Conservation (phyloP, 2,113 vertebrate species). For the Atractosteus spatula region DNA sequence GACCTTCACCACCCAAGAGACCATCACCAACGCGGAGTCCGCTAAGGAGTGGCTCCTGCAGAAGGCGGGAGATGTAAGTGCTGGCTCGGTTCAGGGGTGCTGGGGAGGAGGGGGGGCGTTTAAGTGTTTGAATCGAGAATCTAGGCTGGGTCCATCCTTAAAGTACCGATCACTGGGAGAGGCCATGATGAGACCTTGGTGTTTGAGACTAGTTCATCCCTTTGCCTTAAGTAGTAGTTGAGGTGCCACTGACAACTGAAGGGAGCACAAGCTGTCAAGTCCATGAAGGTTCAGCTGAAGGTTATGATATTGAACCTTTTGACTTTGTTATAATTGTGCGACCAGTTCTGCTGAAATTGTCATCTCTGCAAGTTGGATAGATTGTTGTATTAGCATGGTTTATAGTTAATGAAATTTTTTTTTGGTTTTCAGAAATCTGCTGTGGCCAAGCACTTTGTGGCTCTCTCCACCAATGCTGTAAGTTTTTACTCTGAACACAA, state of each 20-base stretch:
- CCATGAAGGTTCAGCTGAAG: no score
- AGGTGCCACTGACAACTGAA: no score
- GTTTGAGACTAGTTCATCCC: no score
- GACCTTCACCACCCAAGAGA: constrained; percentile 98
- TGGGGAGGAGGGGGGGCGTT: no score
- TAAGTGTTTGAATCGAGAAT: not conserved
- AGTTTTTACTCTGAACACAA: constrained; percentile 50
- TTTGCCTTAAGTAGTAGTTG: no score
- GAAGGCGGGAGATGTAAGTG: constrained; percentile 83
- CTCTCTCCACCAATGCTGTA: constrained; percentile 94
- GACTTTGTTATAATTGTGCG: not conserved
- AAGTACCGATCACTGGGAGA: no score
- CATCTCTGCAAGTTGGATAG: not conserved
- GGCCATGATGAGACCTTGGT: no score
- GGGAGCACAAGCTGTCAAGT: no score
- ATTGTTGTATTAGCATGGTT: not conserved
- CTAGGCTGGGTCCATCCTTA: no score
- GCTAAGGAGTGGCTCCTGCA: constrained; percentile 91
- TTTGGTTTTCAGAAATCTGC: constrained; percentile 65
- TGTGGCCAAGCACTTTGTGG: constrained; percentile 95
- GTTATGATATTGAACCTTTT: no score
- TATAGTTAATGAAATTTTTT: not conserved
- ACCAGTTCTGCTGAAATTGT: not conserved
- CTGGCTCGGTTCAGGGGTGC: rapidly evolving
- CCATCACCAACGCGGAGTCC: constrained; percentile 96